Evolutionary conservation across 1,140 invertebrate genomes (phyloP).

Genomic region (Zaprionus kolodkinae): DNA sequence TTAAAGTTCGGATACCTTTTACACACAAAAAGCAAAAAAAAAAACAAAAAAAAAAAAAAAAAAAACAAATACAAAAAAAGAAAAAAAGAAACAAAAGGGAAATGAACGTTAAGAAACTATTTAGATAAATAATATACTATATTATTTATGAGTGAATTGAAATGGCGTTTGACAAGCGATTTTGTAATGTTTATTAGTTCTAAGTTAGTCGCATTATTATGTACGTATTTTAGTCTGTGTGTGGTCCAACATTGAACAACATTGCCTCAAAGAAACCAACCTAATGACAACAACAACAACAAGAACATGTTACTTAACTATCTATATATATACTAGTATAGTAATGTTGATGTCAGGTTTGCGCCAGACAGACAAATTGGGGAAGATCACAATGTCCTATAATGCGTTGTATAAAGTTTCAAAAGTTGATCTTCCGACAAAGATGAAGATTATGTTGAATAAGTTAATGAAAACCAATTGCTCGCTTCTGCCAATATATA

Average conservation of each 20-base stretch:
- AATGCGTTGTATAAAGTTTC: constrained; percentile 32
- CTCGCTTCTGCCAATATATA: constrained; percentile 80
- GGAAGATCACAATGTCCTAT: constrained; percentile 17
- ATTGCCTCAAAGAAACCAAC: constrained; percentile 38
- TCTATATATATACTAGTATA: background rate
- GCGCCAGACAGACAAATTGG: background rate
- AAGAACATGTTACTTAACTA: constrained; percentile 20
- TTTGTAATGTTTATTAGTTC: constrained; percentile 52
- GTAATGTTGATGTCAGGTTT: background rate
- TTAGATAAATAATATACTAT: constrained; percentile 15
- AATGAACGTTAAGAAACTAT: constrained; percentile 9
- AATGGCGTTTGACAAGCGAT: constrained; percentile 9
- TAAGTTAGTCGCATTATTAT: constrained; percentile 45
- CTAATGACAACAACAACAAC: background rate
- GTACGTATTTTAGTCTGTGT: constrained; percentile 43
- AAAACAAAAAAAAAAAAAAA: background rate
- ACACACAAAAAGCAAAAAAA: constrained; percentile 7
- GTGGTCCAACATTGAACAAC: constrained; percentile 43
- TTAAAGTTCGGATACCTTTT: constrained; percentile 19
- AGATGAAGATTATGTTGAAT: constrained; percentile 9
- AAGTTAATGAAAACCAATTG: constrained; percentile 60
- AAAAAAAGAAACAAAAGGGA: background rate
- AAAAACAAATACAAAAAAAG: constrained; percentile 4
- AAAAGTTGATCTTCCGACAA: constrained; percentile 17
- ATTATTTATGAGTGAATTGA: constrained; percentile 21